Evolutionary conservation across 2,113 vertebrate genomes (phyloP), one percentile per base, ranked within the genome.

Genomic region (Syngnathus scovelli): DNA sequence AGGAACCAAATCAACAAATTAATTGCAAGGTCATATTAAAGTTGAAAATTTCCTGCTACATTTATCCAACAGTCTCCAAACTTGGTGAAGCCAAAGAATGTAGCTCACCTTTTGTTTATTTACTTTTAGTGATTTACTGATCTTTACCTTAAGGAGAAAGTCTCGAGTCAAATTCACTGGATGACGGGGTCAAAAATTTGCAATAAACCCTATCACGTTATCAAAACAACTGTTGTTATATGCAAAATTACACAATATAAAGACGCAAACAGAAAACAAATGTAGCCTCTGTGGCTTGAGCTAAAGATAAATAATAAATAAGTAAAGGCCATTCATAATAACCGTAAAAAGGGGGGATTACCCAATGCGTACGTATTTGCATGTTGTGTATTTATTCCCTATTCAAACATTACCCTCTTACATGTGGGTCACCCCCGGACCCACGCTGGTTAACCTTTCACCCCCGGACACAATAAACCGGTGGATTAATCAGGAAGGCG

Each of bases 401-500:
- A 7, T 61, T 64, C 23, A 60, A 67, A 27, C 63, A 65, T 75
- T 54, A 52, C 0, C 65, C 27, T 43, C n/a, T 51, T 18, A 62
- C 33, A 58, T 61, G 39, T 27, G 4, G 16, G 18, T 19, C 52
- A 41, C 16, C 70, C 63, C 7, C 1, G 1, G 46, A 61, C 61
- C 66, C 39, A 3, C 63, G 18, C 1, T 36, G 2, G 4, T 46
- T 2, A 10, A 76, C 77, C 82, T 68, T 83, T 79, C 80, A 77
- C 82, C 49, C 3, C 69, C 1, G 3, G 73, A 64, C 72, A 41
- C 66, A 77, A 69, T 66, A 70, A 75, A 68, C 73, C 67, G 44
- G 68, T 70, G 72, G 80, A 83, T 83, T 86, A 89, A 80, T 85
- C 85, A 80, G 54, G 2, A 37, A 54, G 33, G 1, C 23, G 58